A percentile compares a stretch with the other conserved stretches of the same genome.
phyloP scores from a whole-genome alignment of 2,888 invertebrate species.

The Pandemis heparana region DNA sequence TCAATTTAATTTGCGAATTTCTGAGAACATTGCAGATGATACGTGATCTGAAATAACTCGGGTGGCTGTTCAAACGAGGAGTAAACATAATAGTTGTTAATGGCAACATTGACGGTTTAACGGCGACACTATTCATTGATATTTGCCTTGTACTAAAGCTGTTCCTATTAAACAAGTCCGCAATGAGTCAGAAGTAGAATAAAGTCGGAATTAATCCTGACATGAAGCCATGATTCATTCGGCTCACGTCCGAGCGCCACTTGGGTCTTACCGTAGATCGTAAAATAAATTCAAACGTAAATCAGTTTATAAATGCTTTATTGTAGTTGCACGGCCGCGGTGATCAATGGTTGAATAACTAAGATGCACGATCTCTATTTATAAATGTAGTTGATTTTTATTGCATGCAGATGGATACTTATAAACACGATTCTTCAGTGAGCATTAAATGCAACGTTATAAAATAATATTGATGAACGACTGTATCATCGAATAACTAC shows the following conservation, averaged over 20 bases:
- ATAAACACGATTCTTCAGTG: not conserved
- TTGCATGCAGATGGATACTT: not conserved
- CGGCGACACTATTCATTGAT: not conserved
- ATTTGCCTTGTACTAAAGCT: not conserved
- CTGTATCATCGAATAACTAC: not conserved
- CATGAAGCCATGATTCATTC: constrained; percentile 47
- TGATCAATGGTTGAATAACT: constrained; percentile 6
- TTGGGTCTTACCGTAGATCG: constrained; percentile 37
- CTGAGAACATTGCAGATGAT: constrained; percentile 23
- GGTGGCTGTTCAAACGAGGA: not conserved
- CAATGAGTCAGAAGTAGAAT: constrained; percentile 47
- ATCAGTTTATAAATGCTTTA: constrained; percentile 28
- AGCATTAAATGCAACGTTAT: not conserved
- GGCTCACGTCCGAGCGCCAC: constrained; percentile 43
- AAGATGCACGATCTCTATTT: not conserved
- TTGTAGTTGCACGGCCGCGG: constrained; percentile 10
- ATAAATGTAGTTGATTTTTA: not conserved
- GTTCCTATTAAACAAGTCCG: constrained; percentile 34
- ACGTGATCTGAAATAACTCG: constrained; percentile 17
- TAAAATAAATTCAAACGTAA: constrained; percentile 44
- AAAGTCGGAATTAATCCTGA: constrained; percentile 44
- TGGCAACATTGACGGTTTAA: not conserved
- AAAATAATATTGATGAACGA: not conserved
- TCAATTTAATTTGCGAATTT: constrained; percentile 24
- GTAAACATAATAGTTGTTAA: not conserved